Conservation (phyloP, 1,140 invertebrate species). For the Oppia nitens region DNA sequence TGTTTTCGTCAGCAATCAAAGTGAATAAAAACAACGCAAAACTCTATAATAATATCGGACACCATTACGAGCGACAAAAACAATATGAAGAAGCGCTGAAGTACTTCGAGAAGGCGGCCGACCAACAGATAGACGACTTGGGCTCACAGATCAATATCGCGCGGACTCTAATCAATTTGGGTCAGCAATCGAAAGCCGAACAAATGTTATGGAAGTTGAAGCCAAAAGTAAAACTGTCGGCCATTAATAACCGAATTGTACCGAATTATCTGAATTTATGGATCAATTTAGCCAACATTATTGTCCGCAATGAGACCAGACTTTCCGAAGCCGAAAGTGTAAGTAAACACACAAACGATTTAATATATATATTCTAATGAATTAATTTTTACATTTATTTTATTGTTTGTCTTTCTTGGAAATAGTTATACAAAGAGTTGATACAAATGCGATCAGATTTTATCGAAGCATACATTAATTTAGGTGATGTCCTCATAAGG, state of each 20-base stretch:
- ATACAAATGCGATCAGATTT: constrained; percentile 6
- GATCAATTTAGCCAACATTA: constrained; percentile 7
- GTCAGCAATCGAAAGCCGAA: constrained; percentile 76
- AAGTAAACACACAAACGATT: constrained; percentile 1
- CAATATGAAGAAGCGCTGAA: constrained; percentile 66
- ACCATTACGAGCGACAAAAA: constrained; percentile 74
- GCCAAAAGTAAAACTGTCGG: constrained; percentile 1
- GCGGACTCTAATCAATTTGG: constrained; percentile 78
- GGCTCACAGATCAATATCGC: constrained; percentile 94
- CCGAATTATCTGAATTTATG: constrained; percentile 13
- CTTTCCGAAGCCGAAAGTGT: constrained; percentile 13
- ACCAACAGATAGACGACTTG: constrained; percentile 85
- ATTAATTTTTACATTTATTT: not conserved
- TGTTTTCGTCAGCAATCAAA: constrained; percentile 82
- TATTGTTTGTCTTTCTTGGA: not conserved
- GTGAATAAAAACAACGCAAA: constrained; percentile 83
- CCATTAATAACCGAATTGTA: constrained; percentile 5
- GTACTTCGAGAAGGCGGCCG: constrained; percentile 85
- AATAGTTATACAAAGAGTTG: constrained; percentile 9
- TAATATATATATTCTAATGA: not conserved
- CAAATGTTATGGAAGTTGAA: constrained; percentile 60
- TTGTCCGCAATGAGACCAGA: constrained; percentile 1
- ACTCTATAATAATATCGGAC: constrained; percentile 91
- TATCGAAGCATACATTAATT: constrained; percentile 12
- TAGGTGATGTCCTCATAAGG: constrained; percentile 10